Evolutionary conservation across 2,113 vertebrate genomes (phyloP).

Genomic region (Diphyllodes magnificus): DNA sequence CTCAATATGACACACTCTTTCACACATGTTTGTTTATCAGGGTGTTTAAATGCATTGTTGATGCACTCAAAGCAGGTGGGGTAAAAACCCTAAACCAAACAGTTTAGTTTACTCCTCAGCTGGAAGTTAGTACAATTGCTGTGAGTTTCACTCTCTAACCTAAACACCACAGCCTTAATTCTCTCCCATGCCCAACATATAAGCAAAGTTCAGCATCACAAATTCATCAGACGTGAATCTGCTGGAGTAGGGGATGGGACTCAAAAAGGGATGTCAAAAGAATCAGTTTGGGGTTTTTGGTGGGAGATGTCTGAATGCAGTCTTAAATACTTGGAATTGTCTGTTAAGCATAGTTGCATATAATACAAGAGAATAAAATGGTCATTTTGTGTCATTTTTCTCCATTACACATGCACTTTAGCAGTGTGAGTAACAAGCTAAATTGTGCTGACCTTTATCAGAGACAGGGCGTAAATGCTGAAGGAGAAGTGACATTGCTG

Average conservation of each 20-base stretch:
- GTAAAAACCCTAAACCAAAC: neutral
- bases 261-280: neutral
- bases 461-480: neutral
- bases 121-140: neutral
- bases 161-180: neutral
- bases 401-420: neutral
- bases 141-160: neutral
- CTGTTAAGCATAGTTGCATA: neutral
- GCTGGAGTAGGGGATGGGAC: neutral
- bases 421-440: conserved; percentile 4
- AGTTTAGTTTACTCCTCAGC: neutral
- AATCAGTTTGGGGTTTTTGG: neutral
- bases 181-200: neutral
- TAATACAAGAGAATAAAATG: neutral
- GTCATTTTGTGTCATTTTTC: neutral
- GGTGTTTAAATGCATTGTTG: neutral
- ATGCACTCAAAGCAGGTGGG: neutral
- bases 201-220: neutral
- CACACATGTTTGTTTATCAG: neutral
- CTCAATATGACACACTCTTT: neutral
- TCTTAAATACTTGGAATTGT: neutral
- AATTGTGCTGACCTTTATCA: conserved; percentile 53
- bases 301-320: fast-evolving
- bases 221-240: neutral
- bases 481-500: conserved; percentile 7